These are phyloP conservation scores for Amyelois transitella DNA, from an alignment of 1,140 invertebrate genomes.

Conservation along the genomic window DNA sequence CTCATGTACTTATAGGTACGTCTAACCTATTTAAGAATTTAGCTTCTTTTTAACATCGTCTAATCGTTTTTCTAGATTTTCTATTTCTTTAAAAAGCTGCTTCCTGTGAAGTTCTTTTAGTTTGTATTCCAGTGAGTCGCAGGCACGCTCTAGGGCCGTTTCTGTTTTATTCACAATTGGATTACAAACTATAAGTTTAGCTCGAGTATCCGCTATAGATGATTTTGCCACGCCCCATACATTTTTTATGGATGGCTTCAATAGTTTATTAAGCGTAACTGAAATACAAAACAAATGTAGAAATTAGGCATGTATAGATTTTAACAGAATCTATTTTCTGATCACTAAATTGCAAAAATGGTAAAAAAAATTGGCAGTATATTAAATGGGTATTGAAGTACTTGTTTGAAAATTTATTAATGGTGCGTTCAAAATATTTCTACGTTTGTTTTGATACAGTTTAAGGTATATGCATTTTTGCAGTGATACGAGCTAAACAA, in stretches of 20 bases:
- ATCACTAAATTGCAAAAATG: neutral
- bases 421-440: neutral
- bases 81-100: conserved; percentile 35
- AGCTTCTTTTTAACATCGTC: conserved; percentile 35
- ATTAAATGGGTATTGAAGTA: no score
- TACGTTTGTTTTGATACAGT: conserved; percentile 36
- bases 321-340: neutral
- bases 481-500: no score
- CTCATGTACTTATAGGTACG: no score
- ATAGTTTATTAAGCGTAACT: conserved; percentile 58
- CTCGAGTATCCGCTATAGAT: conserved; percentile 26
- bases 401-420: no score
- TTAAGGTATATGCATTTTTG: no score
- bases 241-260: conserved; percentile 33
- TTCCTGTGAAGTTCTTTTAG: conserved; percentile 32
- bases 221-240: conserved; percentile 43
- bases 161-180: conserved; percentile 36
- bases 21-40: neutral
- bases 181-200: conserved; percentile 43
- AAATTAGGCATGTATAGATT: neutral
- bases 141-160: conserved; percentile 17
- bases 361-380: neutral
- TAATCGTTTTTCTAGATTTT: conserved; percentile 50
- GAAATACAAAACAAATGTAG: conserved; percentile 41
- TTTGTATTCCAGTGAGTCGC: conserved; percentile 20